Conservation (phyloP, 2,797 vertebrate species). For the Spinibarbus caldwelli region DNA sequence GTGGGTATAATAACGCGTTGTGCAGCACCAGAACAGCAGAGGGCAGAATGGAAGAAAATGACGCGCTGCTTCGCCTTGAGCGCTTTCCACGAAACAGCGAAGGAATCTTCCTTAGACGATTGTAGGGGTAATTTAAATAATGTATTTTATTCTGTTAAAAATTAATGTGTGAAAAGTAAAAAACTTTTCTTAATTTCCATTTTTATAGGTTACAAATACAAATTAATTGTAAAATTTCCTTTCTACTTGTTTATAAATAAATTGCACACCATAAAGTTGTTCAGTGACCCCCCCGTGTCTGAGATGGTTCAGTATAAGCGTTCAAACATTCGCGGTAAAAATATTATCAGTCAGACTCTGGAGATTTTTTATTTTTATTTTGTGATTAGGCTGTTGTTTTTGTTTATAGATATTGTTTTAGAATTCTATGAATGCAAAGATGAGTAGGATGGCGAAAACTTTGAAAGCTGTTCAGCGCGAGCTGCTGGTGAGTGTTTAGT, state of each 20-base stretch:
- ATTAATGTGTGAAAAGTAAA: fast-evolving
- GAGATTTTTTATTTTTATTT: background rate
- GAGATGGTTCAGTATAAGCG: background rate
- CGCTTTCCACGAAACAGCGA: background rate
- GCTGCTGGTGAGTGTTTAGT: constrained; percentile 30
- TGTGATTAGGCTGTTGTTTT: background rate
- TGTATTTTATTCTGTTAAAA: background rate
- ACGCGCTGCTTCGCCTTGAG: background rate
- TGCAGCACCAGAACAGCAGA: background rate
- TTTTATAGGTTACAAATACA: fast-evolving
- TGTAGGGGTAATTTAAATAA: background rate
- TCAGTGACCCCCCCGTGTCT: background rate
- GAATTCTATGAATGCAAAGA: background rate
- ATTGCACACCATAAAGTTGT: too few relatives aligned
- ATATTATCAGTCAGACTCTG: too few relatives aligned
- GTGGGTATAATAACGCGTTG: too few relatives aligned
- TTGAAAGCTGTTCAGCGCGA: constrained; percentile 45
- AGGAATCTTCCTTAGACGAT: background rate
- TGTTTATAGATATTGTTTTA: background rate
- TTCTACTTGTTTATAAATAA: background rate
- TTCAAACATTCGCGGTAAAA: constrained; percentile 41
- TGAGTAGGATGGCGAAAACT: constrained; percentile 48
- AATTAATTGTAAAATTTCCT: background rate
- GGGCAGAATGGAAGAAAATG: background rate
- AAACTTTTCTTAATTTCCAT: fast-evolving